phyloP scores from a whole-genome alignment of 2,888 invertebrate genomes.

The Phyto melanocephala region DNA sequence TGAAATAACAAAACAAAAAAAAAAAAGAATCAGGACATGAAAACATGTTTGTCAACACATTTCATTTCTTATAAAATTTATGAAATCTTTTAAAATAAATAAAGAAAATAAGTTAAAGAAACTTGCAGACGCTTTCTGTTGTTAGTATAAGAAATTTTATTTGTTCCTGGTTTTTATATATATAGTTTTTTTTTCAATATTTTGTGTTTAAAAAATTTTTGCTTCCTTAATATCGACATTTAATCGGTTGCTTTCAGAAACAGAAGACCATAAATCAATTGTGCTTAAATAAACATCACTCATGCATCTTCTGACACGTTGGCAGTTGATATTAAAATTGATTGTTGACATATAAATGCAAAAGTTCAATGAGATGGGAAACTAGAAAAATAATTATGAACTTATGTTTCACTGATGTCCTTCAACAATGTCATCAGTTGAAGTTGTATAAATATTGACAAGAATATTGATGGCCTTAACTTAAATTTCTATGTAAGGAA shows the following conservation, averaged over 20 bases:
- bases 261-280: slow-evolving; percentile 53
- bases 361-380: slow-evolving; percentile 9
- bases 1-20: neutral
- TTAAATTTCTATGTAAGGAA: too few species aligned
- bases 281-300: slow-evolving; percentile 43
- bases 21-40: too few species aligned
- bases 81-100: too few species aligned
- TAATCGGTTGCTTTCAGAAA: neutral
- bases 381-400: neutral
- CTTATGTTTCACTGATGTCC: neutral
- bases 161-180: neutral
- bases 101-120: neutral
- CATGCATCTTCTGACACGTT: slow-evolving; percentile 44
- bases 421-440: too few species aligned
- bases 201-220: neutral
- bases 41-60: too few species aligned
- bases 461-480: too few species aligned
- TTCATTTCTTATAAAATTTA: too few species aligned
- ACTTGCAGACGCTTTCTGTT: neutral
- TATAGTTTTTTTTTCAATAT: neutral
- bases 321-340: slow-evolving; percentile 58
- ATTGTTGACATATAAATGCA: slow-evolving; percentile 45
- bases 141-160: neutral
- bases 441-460: too few species aligned
- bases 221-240: neutral